Conservation (phyloP, 30 jellyfish, hydroid and myxozoan species). For the Aurelia sp. region DNA sequence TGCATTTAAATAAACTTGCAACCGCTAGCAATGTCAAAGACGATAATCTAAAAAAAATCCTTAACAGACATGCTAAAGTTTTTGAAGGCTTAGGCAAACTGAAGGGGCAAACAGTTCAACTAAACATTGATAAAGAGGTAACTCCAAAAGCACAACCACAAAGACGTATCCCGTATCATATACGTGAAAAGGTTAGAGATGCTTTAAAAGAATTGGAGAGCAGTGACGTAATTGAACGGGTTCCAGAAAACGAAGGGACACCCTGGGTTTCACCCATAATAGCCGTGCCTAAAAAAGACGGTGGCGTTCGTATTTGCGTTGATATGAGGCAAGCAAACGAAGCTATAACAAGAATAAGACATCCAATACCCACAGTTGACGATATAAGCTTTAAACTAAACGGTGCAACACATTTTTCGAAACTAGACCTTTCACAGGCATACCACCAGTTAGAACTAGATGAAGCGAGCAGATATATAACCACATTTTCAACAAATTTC, state of each 20-base stretch:
- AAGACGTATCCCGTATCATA: conserved; percentile 16
- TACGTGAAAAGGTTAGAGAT: conserved; percentile 13
- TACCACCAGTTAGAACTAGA: conserved; percentile 36
- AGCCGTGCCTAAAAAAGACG: conserved; percentile 24
- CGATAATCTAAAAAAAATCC: background rate
- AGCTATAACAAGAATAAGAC: conserved; percentile 21
- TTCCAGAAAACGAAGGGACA: conserved; percentile 21
- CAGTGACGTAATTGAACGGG: conserved; percentile 19
- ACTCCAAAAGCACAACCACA: conserved; percentile 33
- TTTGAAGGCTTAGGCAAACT: conserved; percentile 15
- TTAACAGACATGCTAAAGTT: background rate
- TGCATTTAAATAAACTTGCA: too few relatives aligned
- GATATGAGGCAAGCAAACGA: background rate
- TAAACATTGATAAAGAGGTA: background rate
- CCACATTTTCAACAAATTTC: background rate
- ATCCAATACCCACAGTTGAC: too few relatives aligned
- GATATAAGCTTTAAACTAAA: background rate
- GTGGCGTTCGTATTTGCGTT: conserved; percentile 25
- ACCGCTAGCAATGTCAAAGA: background rate
- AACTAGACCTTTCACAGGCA: conserved; percentile 30
- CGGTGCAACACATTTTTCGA: conserved; percentile 13
- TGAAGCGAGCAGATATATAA: conserved; percentile 3
- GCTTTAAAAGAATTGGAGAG: conserved; percentile 20
- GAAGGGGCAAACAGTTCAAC: background rate
- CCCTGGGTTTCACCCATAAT: conserved; percentile 30